Evolutionary conservation across 2,797 vertebrate genomes (phyloP).

Genomic region (Melanotaenia pygmaea): DNA sequence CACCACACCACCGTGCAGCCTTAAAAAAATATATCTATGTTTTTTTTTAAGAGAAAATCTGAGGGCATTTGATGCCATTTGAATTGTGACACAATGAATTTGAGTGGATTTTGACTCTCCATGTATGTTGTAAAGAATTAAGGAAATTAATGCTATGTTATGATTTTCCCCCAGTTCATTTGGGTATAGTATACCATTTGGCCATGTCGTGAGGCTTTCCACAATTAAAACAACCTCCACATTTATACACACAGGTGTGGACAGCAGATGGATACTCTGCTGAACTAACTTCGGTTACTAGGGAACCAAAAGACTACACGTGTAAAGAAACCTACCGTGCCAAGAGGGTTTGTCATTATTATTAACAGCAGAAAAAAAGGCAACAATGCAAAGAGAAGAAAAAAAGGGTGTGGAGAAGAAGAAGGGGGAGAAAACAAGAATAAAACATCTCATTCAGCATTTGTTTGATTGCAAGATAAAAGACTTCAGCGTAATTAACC

Average conservation of each 20-base stretch:
- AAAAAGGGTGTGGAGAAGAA: slow-evolving; percentile 15
- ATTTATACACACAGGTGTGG: slow-evolving; percentile 5
- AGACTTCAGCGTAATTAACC: slow-evolving; percentile 56
- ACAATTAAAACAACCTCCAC: background rate
- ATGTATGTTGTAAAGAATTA: background rate
- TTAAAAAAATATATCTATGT: background rate
- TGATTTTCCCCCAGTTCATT: background rate
- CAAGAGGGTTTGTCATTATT: slow-evolving; percentile 32
- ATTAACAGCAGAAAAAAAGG: slow-evolving; percentile 29
- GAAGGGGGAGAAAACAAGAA: slow-evolving; percentile 15
- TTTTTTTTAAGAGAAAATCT: too few species aligned
- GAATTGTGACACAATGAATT: too few species aligned
- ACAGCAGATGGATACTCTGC: slow-evolving; percentile 33
- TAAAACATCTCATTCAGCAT: slow-evolving; percentile 20
- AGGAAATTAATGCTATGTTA: background rate
- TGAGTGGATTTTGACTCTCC: too few species aligned
- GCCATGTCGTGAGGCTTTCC: background rate
- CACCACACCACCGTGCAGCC: too few species aligned
- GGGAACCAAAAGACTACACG: slow-evolving; percentile 59
- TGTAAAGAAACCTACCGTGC: slow-evolving; percentile 36
- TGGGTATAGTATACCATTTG: background rate
- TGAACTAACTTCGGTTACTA: slow-evolving; percentile 64
- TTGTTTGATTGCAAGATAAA: slow-evolving; percentile 46
- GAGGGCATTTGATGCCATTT: too few species aligned
- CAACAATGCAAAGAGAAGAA: slow-evolving; percentile 17